phyloP scores from a whole-genome alignment of 2,113 vertebrate species.

The Laticauda colubrina region DNA sequence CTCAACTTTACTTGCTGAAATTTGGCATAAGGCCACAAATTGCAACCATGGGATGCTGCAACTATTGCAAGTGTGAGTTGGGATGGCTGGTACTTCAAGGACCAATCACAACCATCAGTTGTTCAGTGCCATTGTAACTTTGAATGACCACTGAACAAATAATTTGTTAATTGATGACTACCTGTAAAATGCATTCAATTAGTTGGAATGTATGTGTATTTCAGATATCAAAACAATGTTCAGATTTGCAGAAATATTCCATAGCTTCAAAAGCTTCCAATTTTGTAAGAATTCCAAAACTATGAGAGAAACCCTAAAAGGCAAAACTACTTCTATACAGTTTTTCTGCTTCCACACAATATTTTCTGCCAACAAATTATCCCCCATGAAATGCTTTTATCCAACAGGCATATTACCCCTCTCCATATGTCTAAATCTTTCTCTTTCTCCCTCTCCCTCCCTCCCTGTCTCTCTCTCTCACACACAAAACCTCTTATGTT shows the following conservation, averaged over 20 bases:
- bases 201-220: not conserved
- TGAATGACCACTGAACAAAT: not conserved
- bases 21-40: not conserved
- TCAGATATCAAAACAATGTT: not conserved
- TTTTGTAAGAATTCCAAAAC: not conserved
- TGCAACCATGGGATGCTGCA: not conserved
- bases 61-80: not conserved
- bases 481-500: not conserved
- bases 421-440: not conserved
- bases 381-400: not conserved
- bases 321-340: not conserved
- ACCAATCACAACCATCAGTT: not conserved
- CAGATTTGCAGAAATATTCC: not conserved
- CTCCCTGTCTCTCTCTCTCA: too few relatives aligned
- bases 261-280: not conserved
- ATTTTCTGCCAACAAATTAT: not conserved
- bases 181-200: not conserved
- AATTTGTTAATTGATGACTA: not conserved
- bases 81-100: not conserved
- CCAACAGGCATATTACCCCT: not conserved
- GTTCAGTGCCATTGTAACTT: not conserved
- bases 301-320: not conserved
- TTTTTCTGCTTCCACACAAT: not conserved
- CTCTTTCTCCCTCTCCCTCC: not conserved
- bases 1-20: not conserved